These are phyloP conservation scores for Drosophila pruinosa DNA, from an alignment of 1,140 invertebrate species.

Conservation along the genomic window DNA sequence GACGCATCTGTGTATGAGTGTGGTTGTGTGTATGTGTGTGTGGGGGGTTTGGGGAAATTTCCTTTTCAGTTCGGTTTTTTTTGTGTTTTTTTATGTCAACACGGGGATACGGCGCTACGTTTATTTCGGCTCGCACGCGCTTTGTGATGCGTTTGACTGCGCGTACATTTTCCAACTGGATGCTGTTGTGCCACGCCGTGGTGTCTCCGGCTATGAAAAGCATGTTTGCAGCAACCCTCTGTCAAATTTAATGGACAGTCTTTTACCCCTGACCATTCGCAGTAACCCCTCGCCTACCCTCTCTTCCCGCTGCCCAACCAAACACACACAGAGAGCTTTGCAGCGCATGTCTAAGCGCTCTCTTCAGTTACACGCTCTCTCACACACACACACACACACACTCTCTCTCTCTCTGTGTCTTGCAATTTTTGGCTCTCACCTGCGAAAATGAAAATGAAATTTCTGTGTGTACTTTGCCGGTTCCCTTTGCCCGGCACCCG, in stretches of 20 bases:
- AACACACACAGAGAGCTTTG: slow-evolving; percentile 21
- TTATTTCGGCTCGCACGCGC: slow-evolving; percentile 48
- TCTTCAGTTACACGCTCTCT: slow-evolving; percentile 4
- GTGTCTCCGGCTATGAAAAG: slow-evolving; percentile 30
- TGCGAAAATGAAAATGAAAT: slow-evolving; percentile 77
- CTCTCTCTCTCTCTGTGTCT: neutral
- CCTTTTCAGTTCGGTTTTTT: neutral
- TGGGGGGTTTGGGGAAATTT: slow-evolving; percentile 15
- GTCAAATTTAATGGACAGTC: slow-evolving; percentile 10
- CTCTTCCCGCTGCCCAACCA: neutral
- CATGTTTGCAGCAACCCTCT: slow-evolving; percentile 41
- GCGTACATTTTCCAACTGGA: slow-evolving; percentile 79
- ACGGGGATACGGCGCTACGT: slow-evolving; percentile 25
- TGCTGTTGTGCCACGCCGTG: slow-evolving; percentile 49
- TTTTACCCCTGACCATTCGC: slow-evolving; percentile 10
- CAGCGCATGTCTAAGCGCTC: slow-evolving; percentile 52
- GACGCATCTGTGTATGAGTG: slow-evolving; percentile 41
- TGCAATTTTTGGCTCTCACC: slow-evolving; percentile 45
- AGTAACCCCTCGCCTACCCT: neutral
- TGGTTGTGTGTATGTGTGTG: slow-evolving; percentile 23
- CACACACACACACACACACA: slow-evolving; percentile 2
- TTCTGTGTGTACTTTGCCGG: slow-evolving; percentile 56
- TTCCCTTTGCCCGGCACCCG: neutral
- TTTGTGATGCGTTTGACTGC: slow-evolving; percentile 71
- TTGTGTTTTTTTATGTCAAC: slow-evolving; percentile 39